Percentiles rank a stretch among this genome's conserved stretches.
Conservation (phyloP, 2,113 vertebrate genomes). For the Beaufortia kweichowensis region DNA sequence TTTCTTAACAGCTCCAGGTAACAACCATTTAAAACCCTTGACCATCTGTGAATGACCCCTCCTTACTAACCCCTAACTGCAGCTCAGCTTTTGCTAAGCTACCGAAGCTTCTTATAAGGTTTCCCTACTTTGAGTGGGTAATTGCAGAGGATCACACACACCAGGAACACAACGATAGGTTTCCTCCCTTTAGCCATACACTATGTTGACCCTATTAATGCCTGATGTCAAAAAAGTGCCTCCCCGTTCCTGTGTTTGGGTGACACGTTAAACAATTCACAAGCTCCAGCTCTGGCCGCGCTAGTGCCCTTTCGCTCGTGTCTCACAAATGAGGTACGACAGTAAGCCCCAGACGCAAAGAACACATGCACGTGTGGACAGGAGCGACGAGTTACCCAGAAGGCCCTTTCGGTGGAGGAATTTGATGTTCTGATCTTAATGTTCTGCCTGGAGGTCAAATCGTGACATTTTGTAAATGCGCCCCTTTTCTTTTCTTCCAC, state of each 20-base stretch:
- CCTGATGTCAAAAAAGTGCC: conserved; percentile 77
- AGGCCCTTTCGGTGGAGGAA: conserved; percentile 51
- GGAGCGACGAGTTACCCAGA: conserved; percentile 39
- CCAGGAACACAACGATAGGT: conserved; percentile 77
- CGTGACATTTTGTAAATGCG: conserved; percentile 74
- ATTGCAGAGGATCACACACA: conserved; percentile 73
- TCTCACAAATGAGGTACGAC: conserved; percentile 1
- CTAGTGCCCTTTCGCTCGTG: neutral
- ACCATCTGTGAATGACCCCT: conserved; percentile 81
- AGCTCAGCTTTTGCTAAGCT: conserved; percentile 80
- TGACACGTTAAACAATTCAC: conserved; percentile 74
- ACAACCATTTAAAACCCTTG: conserved; percentile 85
- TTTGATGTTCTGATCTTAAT: conserved; percentile 53
- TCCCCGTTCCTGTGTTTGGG: conserved; percentile 65
- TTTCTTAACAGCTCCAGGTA: conserved; percentile 85
- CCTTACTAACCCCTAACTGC: conserved; percentile 81
- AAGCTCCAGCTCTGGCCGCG: conserved; percentile 61
- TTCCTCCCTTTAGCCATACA: conserved; percentile 69
- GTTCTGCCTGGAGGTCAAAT: conserved; percentile 54
- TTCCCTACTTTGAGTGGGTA: conserved; percentile 75
- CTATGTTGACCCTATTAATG: conserved; percentile 72
- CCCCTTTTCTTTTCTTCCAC: conserved; percentile 31
- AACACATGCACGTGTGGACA: conserved; percentile 6
- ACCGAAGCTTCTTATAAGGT: conserved; percentile 76
- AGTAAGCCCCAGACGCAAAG: conserved; percentile 4